Base-by-base conservation (phyloP, 2,113 vertebrate species). In the Sakesphorus luctuosus region DNA sequence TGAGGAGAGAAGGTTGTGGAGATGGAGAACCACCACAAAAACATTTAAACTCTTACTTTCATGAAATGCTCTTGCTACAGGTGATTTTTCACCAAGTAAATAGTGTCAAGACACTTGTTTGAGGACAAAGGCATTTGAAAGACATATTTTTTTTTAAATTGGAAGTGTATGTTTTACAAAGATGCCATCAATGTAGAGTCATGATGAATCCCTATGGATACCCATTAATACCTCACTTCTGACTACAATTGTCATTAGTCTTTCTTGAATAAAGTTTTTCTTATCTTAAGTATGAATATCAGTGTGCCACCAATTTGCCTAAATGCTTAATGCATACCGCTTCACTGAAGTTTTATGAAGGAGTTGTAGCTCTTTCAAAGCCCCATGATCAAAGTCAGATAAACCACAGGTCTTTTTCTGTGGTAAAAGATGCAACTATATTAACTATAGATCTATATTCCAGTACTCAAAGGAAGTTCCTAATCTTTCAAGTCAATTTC, bases 1-100 rank as follows among this genome's bases (percentile, higher is more conserved):
- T 0, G 2, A 26, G 11, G 31, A 6, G 6, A 15, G 9, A 16
- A 58, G 18, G 17, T 8, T 29, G 6, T 4, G 16, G 26, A 11
- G 1, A 0, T 12, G 21, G 33, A 8, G 35, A 59, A 66, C 18
- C 79, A 26, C 7, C 62, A 46, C 18, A 71, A 29, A 38, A 21
- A 11, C 8, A 33, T 31, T 73, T 44, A 28, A 80, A 50, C 31
- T 33, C 5, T 58, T 73, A 56, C 14, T 49, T 43, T 43, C 11
- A 71, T 26, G 11, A 55, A 77, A 90, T 36, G 62, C 6, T 71
- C 18, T 33, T 84, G 40, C 21, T 44, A 49, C 14, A 43, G 12
- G 8, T 63, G 31, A 58, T 71, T 71, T 84, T 84, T 71, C 43
- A 56, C 25, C 36, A 40, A 53, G 10, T 59, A 69, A 55, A 56